Conservation (phyloP, 2,797 vertebrate genomes). For the Rhinophrynus dorsalis region DNA sequence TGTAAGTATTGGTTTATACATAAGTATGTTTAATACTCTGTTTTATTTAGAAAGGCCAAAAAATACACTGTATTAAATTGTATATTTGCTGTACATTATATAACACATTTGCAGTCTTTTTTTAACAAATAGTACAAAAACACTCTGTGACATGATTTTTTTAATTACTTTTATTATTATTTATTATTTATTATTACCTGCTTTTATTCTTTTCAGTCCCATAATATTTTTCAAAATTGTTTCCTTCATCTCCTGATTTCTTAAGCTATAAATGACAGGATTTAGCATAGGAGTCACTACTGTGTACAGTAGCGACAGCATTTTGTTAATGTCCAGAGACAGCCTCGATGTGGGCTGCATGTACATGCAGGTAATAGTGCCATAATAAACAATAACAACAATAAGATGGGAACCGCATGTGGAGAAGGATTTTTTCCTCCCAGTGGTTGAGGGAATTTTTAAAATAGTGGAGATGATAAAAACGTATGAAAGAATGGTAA, state of each 20-base stretch:
- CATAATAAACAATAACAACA: conserved; percentile 56
- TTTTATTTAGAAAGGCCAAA: no score
- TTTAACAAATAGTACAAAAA: no score
- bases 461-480: conserved; percentile 57
- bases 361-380: conserved; percentile 62
- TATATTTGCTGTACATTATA: no score
- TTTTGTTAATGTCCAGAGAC: conserved; percentile 51
- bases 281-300: conserved; percentile 55
- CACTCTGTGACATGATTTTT: no score
- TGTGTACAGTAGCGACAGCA: conserved; percentile 57
- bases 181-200: not conserved
- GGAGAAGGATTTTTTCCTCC: conserved; percentile 57
- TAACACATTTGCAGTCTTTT: no score
- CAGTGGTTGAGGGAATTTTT: conserved; percentile 43
- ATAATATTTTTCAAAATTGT: conserved; percentile 34
- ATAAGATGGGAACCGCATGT: conserved; percentile 57
- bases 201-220: not conserved
- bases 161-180: not conserved
- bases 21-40: no score
- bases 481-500: conserved; percentile 54
- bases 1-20: no score
- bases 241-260: conserved; percentile 58
- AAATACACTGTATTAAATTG: no score
- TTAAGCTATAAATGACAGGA: conserved; percentile 62
- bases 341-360: conserved; percentile 43